Conservation (phyloP, 2,888 invertebrate genomes). For the Drosophila macrospina region DNA sequence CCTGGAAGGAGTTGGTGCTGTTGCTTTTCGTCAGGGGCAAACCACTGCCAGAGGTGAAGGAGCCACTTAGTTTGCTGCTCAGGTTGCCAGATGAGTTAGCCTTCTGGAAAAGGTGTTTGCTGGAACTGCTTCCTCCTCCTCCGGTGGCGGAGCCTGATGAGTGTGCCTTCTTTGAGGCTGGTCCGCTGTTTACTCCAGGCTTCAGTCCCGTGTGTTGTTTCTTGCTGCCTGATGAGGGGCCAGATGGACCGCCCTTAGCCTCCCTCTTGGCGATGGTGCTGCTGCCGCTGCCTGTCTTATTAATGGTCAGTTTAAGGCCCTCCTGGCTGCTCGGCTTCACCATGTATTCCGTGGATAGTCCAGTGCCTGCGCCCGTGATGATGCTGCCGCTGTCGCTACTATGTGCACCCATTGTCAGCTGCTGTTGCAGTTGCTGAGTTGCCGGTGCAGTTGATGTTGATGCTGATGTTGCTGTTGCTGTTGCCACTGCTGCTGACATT, state of each 20-base stretch:
- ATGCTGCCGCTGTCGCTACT: constrained; percentile 46
- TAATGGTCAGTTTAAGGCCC: constrained; percentile 88
- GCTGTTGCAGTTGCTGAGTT: constrained; percentile 21
- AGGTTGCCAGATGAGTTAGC: constrained; percentile 84
- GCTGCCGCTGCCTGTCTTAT: constrained; percentile 24
- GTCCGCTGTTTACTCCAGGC: constrained; percentile 94
- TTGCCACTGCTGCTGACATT: constrained; percentile 39
- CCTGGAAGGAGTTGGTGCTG: constrained; percentile 83
- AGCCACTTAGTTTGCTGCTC: constrained; percentile 75
- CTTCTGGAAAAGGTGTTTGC: constrained; percentile 84
- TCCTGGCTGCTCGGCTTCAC: constrained; percentile 94
- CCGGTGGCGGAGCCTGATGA: constrained; percentile 15
- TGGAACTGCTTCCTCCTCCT: constrained; percentile 84
- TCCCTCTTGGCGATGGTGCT: constrained; percentile 31
- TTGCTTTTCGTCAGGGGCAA: constrained; percentile 80
- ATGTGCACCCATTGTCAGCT: constrained; percentile 44
- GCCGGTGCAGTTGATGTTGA: constrained; percentile 1
- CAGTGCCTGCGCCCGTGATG: constrained; percentile 38
- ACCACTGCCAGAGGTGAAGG: constrained; percentile 54
- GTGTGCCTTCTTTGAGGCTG: constrained; percentile 89
- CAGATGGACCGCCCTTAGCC: constrained; percentile 8
- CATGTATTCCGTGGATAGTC: constrained; percentile 91
- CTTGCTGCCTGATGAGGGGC: constrained; percentile 54
- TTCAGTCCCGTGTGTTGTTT: constrained; percentile 93
- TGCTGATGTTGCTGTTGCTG: constrained; percentile 25